phyloP scores from a whole-genome alignment of 2,113 vertebrate genomes.

The Rhizomys pruinosus region DNA sequence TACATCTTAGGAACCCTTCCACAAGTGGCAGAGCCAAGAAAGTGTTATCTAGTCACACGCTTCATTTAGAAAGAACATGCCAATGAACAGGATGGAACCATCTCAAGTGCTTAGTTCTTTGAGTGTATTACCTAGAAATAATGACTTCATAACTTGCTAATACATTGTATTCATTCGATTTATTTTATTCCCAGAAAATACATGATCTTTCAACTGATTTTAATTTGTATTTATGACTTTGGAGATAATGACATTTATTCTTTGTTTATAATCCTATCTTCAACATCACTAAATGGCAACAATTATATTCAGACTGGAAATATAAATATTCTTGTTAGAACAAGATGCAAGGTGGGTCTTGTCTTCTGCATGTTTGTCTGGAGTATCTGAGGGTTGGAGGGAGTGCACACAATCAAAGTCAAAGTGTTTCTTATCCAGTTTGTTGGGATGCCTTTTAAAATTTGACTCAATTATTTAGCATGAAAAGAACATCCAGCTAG shows the following conservation, averaged over 20 bases:
- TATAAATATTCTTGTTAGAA: constrained; percentile 1
- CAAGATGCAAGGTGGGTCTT: background rate
- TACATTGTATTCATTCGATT: constrained; percentile 59
- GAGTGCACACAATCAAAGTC: background rate
- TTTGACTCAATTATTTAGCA: background rate
- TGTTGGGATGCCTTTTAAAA: background rate
- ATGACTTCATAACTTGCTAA: constrained; percentile 75
- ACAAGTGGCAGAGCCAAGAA: constrained; percentile 54
- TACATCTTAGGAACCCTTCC: background rate
- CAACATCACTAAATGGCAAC: constrained; percentile 1
- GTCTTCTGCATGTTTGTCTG: background rate
- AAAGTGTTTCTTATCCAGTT: constrained; percentile 2
- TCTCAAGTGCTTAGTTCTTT: constrained; percentile 75
- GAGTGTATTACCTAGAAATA: constrained; percentile 73
- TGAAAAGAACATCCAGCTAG: background rate
- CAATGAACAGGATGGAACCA: constrained; percentile 70
- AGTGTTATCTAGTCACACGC: constrained; percentile 10
- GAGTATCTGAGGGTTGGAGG: too few relatives aligned
- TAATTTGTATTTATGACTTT: background rate
- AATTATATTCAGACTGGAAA: background rate
- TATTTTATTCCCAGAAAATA: constrained; percentile 83
- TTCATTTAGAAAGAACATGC: constrained; percentile 63
- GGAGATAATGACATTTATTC: background rate
- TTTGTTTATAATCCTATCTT: constrained; percentile 16
- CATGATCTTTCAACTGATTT: constrained; percentile 74